phyloP scores from a whole-genome alignment of 2,797 vertebrate species.

The Sylvilagus floridanus region DNA sequence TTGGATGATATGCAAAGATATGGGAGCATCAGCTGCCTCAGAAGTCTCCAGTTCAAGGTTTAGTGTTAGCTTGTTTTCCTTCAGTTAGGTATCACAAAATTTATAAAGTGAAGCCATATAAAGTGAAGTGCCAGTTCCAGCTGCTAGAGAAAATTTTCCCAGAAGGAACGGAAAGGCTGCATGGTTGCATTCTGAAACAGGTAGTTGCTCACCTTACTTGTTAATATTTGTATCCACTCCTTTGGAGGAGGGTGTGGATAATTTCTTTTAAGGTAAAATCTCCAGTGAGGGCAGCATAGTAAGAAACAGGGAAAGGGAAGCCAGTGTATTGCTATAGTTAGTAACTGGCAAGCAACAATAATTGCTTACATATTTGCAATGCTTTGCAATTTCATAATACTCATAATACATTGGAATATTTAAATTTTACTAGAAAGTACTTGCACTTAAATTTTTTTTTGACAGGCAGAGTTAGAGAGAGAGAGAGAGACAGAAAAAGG shows the following conservation, averaged over 20 bases:
- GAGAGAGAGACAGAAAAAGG: too few species aligned
- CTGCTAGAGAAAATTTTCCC: neutral
- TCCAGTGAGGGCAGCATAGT: neutral
- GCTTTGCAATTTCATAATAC: slow-evolving; percentile 1
- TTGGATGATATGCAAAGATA: neutral
- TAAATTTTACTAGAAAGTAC: slow-evolving; percentile 30
- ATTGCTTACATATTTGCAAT: neutral
- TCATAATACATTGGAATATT: neutral
- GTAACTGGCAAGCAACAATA: neutral
- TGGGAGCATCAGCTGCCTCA: neutral
- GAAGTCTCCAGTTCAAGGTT: neutral
- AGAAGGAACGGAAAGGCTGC: neutral
- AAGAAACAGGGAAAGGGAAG: neutral
- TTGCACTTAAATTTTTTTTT: neutral
- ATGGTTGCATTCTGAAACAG: neutral
- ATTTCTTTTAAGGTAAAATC: slow-evolving; percentile 15
- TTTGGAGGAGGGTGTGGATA: neutral
- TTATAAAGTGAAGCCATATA: neutral
- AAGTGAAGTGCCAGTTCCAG: neutral
- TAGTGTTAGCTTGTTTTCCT: neutral
- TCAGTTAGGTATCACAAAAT: neutral
- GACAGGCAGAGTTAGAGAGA: too few species aligned
- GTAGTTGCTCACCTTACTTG: neutral
- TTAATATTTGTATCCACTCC: neutral
- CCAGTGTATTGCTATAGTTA: neutral